phyloP scores from a whole-genome alignment of 2,113 vertebrate species.

The Microtus ochrogaster region DNA sequence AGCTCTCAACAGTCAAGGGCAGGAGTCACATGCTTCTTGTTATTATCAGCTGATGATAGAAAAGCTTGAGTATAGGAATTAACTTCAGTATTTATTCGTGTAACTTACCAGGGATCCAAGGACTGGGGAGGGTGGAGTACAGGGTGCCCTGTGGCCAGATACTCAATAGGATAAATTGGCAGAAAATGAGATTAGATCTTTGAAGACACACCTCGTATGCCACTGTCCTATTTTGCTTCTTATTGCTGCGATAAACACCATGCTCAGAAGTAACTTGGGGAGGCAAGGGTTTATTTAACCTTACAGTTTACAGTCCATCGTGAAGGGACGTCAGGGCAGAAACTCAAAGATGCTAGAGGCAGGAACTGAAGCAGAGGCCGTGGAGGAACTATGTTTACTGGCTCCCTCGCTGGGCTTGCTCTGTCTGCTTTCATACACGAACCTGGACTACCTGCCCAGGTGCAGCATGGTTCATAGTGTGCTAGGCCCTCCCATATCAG shows the following conservation, averaged over 20 bases:
- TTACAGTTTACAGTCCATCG: background rate
- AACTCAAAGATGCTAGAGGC: background rate
- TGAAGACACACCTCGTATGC: background rate
- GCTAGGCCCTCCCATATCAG: background rate
- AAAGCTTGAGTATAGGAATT: background rate
- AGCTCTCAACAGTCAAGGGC: background rate
- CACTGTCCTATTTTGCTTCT: background rate
- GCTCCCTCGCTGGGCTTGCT: background rate
- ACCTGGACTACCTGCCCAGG: background rate
- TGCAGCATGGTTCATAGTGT: background rate
- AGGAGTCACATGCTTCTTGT: background rate
- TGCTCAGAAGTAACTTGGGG: background rate
- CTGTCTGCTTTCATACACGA: background rate
- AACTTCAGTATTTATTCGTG: background rate
- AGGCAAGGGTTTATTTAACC: background rate
- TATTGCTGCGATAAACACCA: background rate
- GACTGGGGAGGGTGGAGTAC: background rate
- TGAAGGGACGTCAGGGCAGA: background rate
- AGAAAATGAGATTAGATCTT: background rate
- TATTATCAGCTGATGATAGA: constrained; percentile 41
- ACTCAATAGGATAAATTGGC: background rate
- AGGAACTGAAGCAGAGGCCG: background rate
- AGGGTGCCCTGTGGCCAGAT: background rate
- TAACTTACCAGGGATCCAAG: background rate
- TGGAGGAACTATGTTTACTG: background rate